phyloP scores from a whole-genome alignment of 1,140 invertebrate species.

The Homarus americanus region DNA sequence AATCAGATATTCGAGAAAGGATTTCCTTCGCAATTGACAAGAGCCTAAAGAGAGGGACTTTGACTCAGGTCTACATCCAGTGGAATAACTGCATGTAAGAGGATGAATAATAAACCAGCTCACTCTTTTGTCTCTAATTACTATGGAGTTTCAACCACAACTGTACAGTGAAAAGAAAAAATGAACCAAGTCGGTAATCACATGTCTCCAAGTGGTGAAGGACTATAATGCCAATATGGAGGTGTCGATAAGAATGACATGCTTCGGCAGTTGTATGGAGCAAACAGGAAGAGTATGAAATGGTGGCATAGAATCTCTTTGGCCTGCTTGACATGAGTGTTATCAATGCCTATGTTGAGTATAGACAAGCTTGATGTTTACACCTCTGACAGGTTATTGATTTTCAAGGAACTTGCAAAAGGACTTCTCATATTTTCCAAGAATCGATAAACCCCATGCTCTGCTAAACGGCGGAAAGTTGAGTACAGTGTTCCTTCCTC shows the following conservation, averaged over 20 bases:
- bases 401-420: constrained; percentile 35
- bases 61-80: constrained; percentile 64
- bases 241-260: constrained; percentile 78
- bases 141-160: constrained; percentile 53
- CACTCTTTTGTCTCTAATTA: constrained; percentile 61
- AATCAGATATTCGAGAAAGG: constrained; percentile 72
- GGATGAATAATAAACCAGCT: constrained; percentile 64
- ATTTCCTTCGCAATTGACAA: constrained; percentile 71
- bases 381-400: not conserved
- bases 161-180: constrained; percentile 67
- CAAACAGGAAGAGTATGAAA: constrained; percentile 77
- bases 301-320: constrained; percentile 78
- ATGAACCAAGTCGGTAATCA: constrained; percentile 68
- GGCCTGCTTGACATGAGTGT: constrained; percentile 76
- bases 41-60: constrained; percentile 73
- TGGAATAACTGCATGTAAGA: constrained; percentile 60
- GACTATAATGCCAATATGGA: constrained; percentile 78
- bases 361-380: constrained; percentile 52
- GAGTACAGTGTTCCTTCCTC: constrained; percentile 27
- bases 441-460: not conserved
- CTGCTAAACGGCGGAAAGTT: constrained; percentile 22
- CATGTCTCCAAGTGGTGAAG: constrained; percentile 76
- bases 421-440: constrained; percentile 39
- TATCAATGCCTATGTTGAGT: constrained; percentile 76
- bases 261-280: constrained; percentile 76